Base-by-base conservation (phyloP, 2,888 invertebrate species). In the Ophonus ardosiacus region DNA sequence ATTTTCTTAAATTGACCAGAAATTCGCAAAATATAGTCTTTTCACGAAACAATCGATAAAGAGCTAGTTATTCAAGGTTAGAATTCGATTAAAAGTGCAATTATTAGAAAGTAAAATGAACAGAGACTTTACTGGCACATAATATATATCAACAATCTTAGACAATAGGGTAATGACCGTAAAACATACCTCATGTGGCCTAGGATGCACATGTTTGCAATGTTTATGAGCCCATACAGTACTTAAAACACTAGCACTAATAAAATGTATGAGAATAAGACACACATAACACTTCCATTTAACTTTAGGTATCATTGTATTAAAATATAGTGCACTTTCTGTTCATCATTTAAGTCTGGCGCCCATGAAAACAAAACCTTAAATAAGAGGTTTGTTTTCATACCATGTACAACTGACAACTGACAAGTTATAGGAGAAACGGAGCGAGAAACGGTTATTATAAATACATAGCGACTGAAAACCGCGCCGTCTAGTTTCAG, bases 161-260 rank as follows among this genome's bases (percentile, higher is more conserved):
- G 61, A 80, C 61, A 80, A 80, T 80, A 31, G 80, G 80, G 80
- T 59, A 80, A 80, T 61, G 80, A 80, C 80, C 80, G 80, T 61
- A 81, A 21, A 68, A 84, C 84, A 51, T 86, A 88, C 88, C 87
- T 88, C 87, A 85, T 88, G 86, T 82, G 87, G 86, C 86, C 87
- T 88, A 43, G 88, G 87, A 86, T 88, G 87, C 86, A 87, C 87
- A 87, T 88, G 88, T 85, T 88, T 87, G 85, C 88, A 88, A 68
- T 87, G 86, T 85, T 83, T 86, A 71, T 86, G 85, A 57, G 87
- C 86, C 85, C 86, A 63, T 63, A 78, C 63, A 78, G 61, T 84
- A 63, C 78, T 63, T 78, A 56, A 15, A 43, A 78, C 84, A 84
- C 84, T 78, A 15, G 65, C 78, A 84, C 61, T 51, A 8, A 84